Evolutionary conservation across 2,113 vertebrate species (phyloP).

Genomic region (Australoheros scitulus): DNA sequence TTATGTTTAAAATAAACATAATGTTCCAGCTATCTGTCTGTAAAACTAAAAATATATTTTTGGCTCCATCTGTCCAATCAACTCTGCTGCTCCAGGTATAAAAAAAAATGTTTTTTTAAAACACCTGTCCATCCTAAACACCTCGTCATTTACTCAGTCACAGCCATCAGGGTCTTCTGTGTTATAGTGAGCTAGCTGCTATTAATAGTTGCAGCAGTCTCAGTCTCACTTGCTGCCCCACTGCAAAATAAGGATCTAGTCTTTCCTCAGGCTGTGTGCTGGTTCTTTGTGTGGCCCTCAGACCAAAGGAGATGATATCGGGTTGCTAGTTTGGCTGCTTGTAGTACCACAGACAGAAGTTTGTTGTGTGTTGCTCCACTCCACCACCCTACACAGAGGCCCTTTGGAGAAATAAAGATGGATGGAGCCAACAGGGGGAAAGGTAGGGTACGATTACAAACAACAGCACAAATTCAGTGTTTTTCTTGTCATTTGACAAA

Average conservation of each 20-base stretch:
- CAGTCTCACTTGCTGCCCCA: conserved; percentile 41
- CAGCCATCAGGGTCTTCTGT: background rate
- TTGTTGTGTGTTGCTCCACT: background rate
- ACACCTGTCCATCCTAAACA: background rate
- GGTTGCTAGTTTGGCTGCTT: conserved; percentile 37
- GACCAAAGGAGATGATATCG: conserved; percentile 25
- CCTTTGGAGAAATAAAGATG: conserved; percentile 19
- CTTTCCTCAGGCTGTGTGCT: conserved; percentile 42
- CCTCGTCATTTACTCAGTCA: conserved; percentile 35
- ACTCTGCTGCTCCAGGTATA: background rate
- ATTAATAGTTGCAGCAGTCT: conserved; percentile 56
- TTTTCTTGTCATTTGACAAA: conserved; percentile 12
- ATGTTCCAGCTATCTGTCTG: background rate
- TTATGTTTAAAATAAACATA: background rate
- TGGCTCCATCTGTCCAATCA: background rate
- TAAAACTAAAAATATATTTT: background rate
- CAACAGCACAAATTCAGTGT: background rate
- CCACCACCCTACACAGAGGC: background rate
- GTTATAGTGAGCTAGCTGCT: conserved; percentile 44
- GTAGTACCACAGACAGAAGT: background rate
- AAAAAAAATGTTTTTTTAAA: too few species aligned
- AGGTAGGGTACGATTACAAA: background rate
- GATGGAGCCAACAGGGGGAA: conserved; percentile 7
- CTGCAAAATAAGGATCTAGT: conserved; percentile 47
- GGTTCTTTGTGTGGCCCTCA: conserved; percentile 34